Conservation (phyloP, 2,888 invertebrate genomes). For the Rhabditoides inermis region DNA sequence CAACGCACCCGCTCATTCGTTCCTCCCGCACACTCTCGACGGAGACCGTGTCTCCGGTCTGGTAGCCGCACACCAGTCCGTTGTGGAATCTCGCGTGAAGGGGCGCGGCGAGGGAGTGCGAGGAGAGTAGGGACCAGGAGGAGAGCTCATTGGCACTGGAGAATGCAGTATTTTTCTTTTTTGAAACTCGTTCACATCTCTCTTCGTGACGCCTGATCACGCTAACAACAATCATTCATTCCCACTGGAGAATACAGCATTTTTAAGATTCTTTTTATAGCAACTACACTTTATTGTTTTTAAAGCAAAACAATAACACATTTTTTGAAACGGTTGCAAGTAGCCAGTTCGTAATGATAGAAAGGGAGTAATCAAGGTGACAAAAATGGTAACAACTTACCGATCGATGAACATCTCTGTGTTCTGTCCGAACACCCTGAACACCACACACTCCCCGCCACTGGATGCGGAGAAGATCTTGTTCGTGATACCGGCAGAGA, state of each 20-base stretch:
- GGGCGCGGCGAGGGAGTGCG: slow-evolving; percentile 65
- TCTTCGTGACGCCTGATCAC: no score
- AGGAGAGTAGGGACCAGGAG: slow-evolving; percentile 31
- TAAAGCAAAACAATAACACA: no score
- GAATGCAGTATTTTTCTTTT: no score
- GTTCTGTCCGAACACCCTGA: slow-evolving; percentile 50
- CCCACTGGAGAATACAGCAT: no score
- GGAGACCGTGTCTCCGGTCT: slow-evolving; percentile 63
- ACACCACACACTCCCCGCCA: slow-evolving; percentile 31
- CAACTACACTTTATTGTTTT: no score
- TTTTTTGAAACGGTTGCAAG: no score
- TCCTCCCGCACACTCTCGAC: slow-evolving; percentile 52
- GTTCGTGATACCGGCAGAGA: slow-evolving; percentile 50
- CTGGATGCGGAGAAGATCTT: slow-evolving; percentile 39
- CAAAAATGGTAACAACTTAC: slow-evolving; percentile 13
- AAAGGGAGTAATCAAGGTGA: no score
- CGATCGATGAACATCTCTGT: slow-evolving; percentile 51
- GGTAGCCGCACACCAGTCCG: slow-evolving; percentile 76
- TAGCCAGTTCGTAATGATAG: no score
- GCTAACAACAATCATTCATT: no score
- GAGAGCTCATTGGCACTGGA: slow-evolving; percentile 38
- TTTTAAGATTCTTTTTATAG: no score
- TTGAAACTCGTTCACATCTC: no score
- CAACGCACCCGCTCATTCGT: no score
- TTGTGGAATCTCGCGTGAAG: slow-evolving; percentile 84